Base-by-base conservation (phyloP, 2,113 vertebrate species). In the Phodopus roborovskii region DNA sequence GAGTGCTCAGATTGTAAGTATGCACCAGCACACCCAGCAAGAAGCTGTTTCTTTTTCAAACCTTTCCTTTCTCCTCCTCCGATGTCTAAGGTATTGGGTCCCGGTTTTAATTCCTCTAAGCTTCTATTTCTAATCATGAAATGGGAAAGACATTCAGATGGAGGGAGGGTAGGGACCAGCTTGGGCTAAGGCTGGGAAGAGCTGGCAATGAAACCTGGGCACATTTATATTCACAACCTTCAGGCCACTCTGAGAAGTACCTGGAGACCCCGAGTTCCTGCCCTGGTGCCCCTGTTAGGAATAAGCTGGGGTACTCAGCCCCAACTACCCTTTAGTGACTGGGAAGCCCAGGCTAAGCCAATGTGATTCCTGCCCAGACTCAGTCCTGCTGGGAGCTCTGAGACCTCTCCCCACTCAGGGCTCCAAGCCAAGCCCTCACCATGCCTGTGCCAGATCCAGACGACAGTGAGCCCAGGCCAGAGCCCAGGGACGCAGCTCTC, bases 361-460 rank as follows among this genome's bases (percentile, higher is more conserved):
- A 79, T 79, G 1, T 42, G 30, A 71, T 84, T 79, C 92, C 78
- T 50, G 17, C 42, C 84, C 58, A 1, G 0, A 16, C 28, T 62
- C 62, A n/a, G 26, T 58, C 96, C 93, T 26, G 33, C 53, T n/a
- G 33, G 75, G 3, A 78, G 78, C 5, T 0, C 83, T 1, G 58
- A 90, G 97, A 92, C 93, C 95, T 91, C 94, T 97, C 95, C 96
- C 86, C 97, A 96, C 5, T 0, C 0, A 0, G 70, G 88, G 56
- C 19, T 0, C 33, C 66, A 7, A 0, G 95, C 95, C 97, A 96
- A 78, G 91, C 24, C 89, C 71, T 86, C 10, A n/a, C 58, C 50
- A 66, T 33, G 50, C 66, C 36, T 20, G 83, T 68, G 70, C 95
- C 88, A 78, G 90, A 93, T 87, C 74, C 2, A 1, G 90, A 95